phyloP scores from a whole-genome alignment of 2,113 vertebrate genomes.

The Phalacrocorax carbo region DNA sequence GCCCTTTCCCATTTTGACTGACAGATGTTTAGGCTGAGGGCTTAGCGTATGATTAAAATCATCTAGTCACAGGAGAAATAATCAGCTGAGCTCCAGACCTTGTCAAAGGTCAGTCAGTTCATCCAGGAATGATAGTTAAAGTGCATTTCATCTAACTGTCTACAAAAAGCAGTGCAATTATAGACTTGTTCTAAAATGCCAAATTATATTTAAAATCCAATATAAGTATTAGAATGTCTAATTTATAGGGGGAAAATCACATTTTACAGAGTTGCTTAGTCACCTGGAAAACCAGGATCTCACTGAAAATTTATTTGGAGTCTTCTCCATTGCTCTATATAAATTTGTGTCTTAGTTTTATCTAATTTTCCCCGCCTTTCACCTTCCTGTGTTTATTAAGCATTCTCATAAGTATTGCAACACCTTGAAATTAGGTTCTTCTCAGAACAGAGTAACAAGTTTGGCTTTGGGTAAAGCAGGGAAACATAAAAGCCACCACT shows the following conservation, averaged over 20 bases:
- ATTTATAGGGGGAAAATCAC: neutral
- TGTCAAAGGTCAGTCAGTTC: neutral
- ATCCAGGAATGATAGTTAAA: neutral
- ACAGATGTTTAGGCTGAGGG: neutral
- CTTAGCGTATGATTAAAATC: neutral
- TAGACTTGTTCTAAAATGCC: neutral
- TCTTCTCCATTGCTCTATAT: neutral
- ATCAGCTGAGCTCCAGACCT: neutral
- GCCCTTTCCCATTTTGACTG: neutral
- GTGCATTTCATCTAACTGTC: neutral
- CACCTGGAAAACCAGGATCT: neutral
- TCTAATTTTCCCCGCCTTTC: neutral
- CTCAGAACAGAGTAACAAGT: neutral
- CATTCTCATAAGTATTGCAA: neutral
- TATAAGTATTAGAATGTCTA: neutral
- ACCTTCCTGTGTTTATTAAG: neutral
- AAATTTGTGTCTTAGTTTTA: neutral
- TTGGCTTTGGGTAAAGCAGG: neutral
- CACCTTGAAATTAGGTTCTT: neutral
- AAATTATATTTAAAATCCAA: neutral
- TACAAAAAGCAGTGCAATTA: neutral
- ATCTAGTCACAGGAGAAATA: neutral
- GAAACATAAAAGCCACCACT: neutral
- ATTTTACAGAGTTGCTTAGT: neutral
- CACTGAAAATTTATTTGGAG: neutral